These are phyloP conservation scores for Anoplopoma fimbria DNA, from an alignment of 2,113 vertebrate species.

Conservation along the genomic window DNA sequence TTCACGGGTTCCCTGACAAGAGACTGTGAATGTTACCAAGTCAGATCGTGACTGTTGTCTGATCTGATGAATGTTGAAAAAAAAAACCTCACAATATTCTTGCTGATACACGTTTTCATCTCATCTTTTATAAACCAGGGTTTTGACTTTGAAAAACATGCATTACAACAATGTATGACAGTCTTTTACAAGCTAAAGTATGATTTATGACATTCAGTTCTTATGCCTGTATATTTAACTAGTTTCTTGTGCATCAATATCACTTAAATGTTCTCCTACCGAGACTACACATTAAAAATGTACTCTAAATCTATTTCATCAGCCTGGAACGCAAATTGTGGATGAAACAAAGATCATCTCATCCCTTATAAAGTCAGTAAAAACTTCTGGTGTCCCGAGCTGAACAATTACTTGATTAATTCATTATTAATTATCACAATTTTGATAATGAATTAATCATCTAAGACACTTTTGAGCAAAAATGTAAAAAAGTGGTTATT, in stretches of 20 bases:
- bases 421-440: background rate
- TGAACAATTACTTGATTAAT: background rate
- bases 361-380: background rate
- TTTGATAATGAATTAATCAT: background rate
- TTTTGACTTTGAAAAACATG: background rate
- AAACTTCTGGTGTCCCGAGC: too few relatives aligned
- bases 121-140: background rate
- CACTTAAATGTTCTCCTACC: background rate
- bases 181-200: background rate
- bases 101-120: background rate
- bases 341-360: background rate
- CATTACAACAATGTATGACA: background rate
- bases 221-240: background rate
- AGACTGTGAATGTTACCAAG: slow-evolving; percentile 39
- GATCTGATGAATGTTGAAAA: slow-evolving; percentile 31
- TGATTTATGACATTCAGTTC: background rate
- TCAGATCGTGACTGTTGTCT: slow-evolving; percentile 29
- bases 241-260: background rate
- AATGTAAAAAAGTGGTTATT: background rate
- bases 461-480: background rate
- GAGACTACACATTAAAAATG: background rate
- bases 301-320: background rate
- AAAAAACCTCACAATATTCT: slow-evolving; percentile 36
- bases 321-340: background rate
- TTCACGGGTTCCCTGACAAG: slow-evolving; percentile 53